phyloP scores from a whole-genome alignment of 2,113 vertebrate species.

The Xenopus borealis region DNA sequence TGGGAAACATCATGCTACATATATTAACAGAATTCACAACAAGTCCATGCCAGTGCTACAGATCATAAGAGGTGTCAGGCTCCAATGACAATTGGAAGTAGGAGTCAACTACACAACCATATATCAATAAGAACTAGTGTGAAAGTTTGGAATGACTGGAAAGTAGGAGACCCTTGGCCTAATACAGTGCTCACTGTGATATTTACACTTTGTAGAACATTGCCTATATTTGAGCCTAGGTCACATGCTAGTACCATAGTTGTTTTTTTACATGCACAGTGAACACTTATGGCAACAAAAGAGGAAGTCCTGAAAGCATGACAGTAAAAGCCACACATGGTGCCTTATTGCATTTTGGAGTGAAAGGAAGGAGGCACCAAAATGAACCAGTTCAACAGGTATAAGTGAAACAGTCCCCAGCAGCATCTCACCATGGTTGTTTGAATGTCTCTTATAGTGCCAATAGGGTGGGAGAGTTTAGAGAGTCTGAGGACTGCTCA shows the following conservation, averaged over 20 bases:
- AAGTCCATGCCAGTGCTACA: slow-evolving; percentile 96
- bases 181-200: not conserved
- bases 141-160: slow-evolving; percentile 43
- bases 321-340: not conserved
- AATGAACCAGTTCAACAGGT: not conserved
- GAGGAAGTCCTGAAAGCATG: not conserved
- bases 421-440: not conserved
- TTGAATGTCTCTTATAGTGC: slow-evolving; percentile 75
- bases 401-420: not conserved
- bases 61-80: slow-evolving; percentile 77
- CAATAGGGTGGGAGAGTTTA: slow-evolving; percentile 92
- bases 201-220: too few relatives aligned
- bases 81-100: slow-evolving; percentile 29
- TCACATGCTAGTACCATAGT: slow-evolving; percentile 1
- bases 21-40: slow-evolving; percentile 77
- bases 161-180: not conserved
- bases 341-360: slow-evolving; percentile 14
- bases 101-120: slow-evolving; percentile 51
- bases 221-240: not conserved
- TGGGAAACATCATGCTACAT: slow-evolving; percentile 85
- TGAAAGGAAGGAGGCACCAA: not conserved
- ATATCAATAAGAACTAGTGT: slow-evolving; percentile 47
- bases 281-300: slow-evolving; percentile 14
- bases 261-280: slow-evolving; percentile 18
- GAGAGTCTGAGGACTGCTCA: slow-evolving; percentile 91